Percentiles rank a stretch among this genome's conserved stretches.
Evolutionary conservation across 2,888 invertebrate genomes (phyloP).

Genomic region (Pardosa pseudoannulata): DNA sequence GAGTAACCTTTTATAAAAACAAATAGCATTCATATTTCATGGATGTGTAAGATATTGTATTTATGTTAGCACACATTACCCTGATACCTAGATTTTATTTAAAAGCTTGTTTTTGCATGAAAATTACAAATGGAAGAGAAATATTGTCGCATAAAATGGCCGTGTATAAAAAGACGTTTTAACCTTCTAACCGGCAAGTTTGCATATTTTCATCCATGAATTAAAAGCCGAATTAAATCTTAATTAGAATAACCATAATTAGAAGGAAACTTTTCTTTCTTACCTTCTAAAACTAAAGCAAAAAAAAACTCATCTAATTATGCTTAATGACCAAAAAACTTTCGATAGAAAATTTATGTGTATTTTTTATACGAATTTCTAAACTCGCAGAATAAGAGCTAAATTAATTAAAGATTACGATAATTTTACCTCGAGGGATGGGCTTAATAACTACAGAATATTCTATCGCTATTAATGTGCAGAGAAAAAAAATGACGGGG

Average conservation of each 20-base stretch:
- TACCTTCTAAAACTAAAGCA: not conserved
- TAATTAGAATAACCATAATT: conserved; percentile 12
- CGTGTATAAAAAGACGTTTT: not conserved
- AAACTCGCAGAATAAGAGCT: not conserved
- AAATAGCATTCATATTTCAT: no score
- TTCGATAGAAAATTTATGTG: conserved; percentile 10
- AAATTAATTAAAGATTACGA: conserved; percentile 19
- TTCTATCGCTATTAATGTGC: not conserved
- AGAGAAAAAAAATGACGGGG: not conserved
- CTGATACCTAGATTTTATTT: no score
- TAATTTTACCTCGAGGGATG: conserved; percentile 13
- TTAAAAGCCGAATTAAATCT: conserved; percentile 5
- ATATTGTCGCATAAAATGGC: no score
- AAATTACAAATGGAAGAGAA: no score
- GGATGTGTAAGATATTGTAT: no score
- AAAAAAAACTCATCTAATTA: conserved; percentile 15
- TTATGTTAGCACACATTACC: no score
- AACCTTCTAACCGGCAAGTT: not conserved
- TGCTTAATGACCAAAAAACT: conserved; percentile 19
- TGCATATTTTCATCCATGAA: not conserved
- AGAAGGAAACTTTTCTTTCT: conserved; percentile 7
- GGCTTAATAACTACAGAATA: not conserved
- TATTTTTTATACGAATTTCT: not conserved
- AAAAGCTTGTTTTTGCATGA: no score
- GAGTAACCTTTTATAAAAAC: no score